Evolutionary conservation across 2,888 invertebrate species (phyloP).

Genomic region (Sarcophaga rosellei): DNA sequence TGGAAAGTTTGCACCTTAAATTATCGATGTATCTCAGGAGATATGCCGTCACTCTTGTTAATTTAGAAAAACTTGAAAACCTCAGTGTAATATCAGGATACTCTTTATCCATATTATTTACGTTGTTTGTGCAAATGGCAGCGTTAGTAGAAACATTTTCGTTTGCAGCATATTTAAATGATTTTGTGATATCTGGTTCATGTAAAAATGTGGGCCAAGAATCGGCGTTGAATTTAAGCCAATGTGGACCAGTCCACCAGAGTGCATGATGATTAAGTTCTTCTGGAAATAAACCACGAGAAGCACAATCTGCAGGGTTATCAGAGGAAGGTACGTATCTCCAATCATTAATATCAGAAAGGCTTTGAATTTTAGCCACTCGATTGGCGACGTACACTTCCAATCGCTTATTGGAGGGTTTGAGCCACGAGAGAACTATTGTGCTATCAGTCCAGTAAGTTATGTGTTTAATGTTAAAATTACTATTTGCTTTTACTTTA

Average conservation of each 20-base stretch:
- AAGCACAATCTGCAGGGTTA: too few relatives aligned
- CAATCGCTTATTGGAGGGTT: conserved; percentile 10
- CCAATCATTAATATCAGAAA: conserved; percentile 14
- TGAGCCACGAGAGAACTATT: conserved; percentile 41
- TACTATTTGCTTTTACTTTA: conserved; percentile 17
- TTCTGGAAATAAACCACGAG: too few relatives aligned
- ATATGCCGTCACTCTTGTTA: conserved; percentile 19
- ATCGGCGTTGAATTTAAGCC: background rate
- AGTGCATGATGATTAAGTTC: too few relatives aligned
- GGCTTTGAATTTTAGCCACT: conserved; percentile 14
- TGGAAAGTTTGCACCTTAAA: background rate
- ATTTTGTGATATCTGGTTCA: background rate
- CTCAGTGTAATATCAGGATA: conserved; percentile 16
- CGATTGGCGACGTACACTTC: conserved; percentile 31
- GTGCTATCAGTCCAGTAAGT: conserved; percentile 45
- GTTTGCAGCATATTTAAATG: too few relatives aligned
- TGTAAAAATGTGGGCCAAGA: background rate
- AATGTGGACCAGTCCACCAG: too few relatives aligned
- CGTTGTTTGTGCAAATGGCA: background rate
- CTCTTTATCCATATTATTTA: background rate
- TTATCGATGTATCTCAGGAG: conserved; percentile 21
- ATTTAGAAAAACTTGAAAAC: conserved; percentile 24
- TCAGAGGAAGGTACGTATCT: conserved; percentile 31
- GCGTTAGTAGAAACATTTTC: background rate
- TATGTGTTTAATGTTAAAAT: conserved; percentile 25